Evolutionary conservation across 64 coral and sea anemone genomes (phyloP).

Genomic region (Catalaphyllia jardinei): DNA sequence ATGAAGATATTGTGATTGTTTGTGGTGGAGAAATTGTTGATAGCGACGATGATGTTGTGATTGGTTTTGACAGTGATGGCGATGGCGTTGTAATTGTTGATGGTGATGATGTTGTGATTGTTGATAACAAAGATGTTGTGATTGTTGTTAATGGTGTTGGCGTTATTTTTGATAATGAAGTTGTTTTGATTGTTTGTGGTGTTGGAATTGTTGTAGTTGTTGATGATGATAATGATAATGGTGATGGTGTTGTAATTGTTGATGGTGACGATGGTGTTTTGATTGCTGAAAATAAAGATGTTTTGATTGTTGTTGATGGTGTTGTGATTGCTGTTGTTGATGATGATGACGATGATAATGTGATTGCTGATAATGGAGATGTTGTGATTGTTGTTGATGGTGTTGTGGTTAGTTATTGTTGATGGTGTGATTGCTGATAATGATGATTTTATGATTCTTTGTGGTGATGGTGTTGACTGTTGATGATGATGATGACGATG

Average conservation of each 20-base stretch:
- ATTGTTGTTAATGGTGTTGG: no score
- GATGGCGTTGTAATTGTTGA: neutral
- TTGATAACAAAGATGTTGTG: no score
- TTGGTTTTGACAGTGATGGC: neutral
- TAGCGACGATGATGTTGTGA: neutral
- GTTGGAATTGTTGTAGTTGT: neutral
- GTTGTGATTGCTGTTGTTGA: neutral
- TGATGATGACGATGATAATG: no score
- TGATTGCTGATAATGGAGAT: no score
- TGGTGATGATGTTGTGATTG: neutral
- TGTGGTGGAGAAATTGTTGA: neutral
- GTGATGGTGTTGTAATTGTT: no score
- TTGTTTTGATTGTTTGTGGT: neutral
- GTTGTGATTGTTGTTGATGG: neutral
- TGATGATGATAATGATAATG: neutral
- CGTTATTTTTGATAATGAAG: neutral
- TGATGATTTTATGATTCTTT: neutral
- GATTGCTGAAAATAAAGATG: neutral
- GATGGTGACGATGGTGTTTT: neutral
- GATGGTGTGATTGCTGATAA: neutral
- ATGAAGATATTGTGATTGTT: neutral
- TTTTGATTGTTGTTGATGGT: no score
- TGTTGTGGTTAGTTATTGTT: neutral
- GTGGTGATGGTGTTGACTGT: neutral
- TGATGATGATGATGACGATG: neutral